Evolutionary conservation across 1,140 invertebrate species (phyloP), one percentile per base, ranked within the genome.

Genomic region (Ruditapes philippinarum): DNA sequence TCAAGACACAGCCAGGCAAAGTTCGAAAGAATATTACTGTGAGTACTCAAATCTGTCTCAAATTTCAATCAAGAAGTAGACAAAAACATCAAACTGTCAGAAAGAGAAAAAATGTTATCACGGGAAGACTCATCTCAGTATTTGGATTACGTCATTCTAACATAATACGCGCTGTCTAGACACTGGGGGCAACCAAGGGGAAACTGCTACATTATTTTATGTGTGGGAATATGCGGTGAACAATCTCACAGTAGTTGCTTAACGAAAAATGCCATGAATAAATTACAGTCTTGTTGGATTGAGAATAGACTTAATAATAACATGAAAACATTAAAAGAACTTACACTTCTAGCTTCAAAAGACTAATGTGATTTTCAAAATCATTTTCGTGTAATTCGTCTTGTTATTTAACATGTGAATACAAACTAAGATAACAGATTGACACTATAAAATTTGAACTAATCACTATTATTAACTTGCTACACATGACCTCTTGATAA

Each of bases 1-100:
- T 78, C 45, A 19, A 78, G 74, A 33, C 74, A 7, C 19, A 78
- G 28, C 31, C 45, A 49, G 17, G 14, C 31, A 36, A 78, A 38
- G 4, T 19, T 54, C 22, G 49, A 3, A n/a, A 78, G 12, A 31
- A 57, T 78, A 78, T 78, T 78, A 22, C 74, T 51, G 12, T 33
- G 14, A 51, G 14, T 78, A 78, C 74, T 78, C 74, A 57, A 51
- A 78, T 54, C 28, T 78, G 54, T 78, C 74, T 78, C 42, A 33
- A 78, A 78, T 78, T 78, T 78, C 74, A 54, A 78, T 78, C 74
- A 36, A 78, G 74, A 51, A 51, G 74, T 78, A 78, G 74, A 78
- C 74, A 54, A 51, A 78, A 78, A 49, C 42, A 54, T 36, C 28
- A 51, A 78, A 78, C 45, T 36, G 74, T 78, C 74, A 54, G 45